Conservation (phyloP, 2,113 vertebrate species). For the Monopterus albus region DNA sequence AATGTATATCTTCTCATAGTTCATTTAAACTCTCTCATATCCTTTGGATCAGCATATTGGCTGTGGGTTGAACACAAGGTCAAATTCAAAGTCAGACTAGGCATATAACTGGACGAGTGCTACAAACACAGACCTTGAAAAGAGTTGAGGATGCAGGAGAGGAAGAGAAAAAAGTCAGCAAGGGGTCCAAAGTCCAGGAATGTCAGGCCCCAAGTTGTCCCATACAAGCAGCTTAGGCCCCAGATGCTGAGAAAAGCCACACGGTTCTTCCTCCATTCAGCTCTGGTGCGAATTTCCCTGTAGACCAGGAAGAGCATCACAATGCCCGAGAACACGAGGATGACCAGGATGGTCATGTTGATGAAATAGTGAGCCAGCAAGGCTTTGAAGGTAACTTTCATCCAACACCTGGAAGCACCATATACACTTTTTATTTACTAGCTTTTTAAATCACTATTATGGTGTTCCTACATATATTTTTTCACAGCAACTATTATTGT, state of each 20-base stretch:
- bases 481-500: not conserved
- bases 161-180: slow-evolving; percentile 64
- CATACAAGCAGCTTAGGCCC: slow-evolving; percentile 83
- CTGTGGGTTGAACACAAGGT: too few relatives aligned
- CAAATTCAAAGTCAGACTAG: not conserved
- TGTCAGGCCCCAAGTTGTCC: slow-evolving; percentile 77
- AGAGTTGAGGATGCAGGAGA: slow-evolving; percentile 80
- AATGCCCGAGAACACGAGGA: slow-evolving; percentile 68
- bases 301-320: slow-evolving; percentile 79
- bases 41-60: not conserved
- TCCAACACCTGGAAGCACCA: slow-evolving; percentile 80
- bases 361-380: slow-evolving; percentile 72
- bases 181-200: slow-evolving; percentile 70
- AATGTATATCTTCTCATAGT: not conserved
- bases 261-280: slow-evolving; percentile 71
- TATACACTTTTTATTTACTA: not conserved
- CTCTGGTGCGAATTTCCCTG: slow-evolving; percentile 63
- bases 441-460: too few relatives aligned
- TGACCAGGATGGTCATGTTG: slow-evolving; percentile 56
- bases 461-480: not conserved
- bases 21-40: not conserved
- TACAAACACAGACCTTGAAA: slow-evolving; percentile 77
- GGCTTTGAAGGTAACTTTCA: slow-evolving; percentile 37
- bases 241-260: slow-evolving; percentile 82
- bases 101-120: too few relatives aligned